Evolutionary conservation across 2,113 vertebrate genomes (phyloP).

Genomic region (Dicaeum eximium): DNA sequence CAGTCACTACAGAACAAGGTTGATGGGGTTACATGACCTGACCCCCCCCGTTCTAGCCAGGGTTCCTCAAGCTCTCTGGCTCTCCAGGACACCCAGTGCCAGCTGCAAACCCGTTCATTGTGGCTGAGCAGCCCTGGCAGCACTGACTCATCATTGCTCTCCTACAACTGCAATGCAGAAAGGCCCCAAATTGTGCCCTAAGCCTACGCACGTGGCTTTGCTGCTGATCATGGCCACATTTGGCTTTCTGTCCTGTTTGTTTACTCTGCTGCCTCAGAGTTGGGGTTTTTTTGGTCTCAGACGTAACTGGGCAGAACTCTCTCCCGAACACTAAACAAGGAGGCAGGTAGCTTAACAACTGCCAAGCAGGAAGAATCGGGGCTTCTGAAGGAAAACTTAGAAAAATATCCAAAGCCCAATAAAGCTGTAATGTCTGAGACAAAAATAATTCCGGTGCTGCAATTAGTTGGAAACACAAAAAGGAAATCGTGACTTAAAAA

Average conservation of each 20-base stretch:
- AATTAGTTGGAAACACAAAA: constrained; percentile 28
- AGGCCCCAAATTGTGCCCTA: background rate
- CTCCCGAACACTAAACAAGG: background rate
- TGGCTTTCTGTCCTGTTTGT: background rate
- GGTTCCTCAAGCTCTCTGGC: background rate
- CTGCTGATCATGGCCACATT: background rate
- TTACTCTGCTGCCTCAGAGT: background rate
- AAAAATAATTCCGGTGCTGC: constrained; percentile 15
- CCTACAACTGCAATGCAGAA: background rate
- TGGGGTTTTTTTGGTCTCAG: background rate
- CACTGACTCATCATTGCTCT: background rate
- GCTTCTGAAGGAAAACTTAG: background rate
- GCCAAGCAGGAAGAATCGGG: background rate
- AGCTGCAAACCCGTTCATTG: background rate
- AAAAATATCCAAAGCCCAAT: background rate
- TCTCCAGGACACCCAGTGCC: background rate
- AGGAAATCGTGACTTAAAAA: constrained; percentile 5
- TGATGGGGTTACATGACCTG: background rate
- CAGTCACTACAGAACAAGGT: background rate
- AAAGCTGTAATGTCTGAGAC: background rate
- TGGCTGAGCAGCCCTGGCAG: background rate
- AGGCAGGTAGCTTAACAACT: constrained; percentile 12
- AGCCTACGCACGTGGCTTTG: background rate
- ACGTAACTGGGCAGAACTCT: background rate
- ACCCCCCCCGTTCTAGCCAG: background rate